Evolutionary conservation across 1,140 invertebrate species (phyloP).

Genomic region (Hesperophylax magnus): DNA sequence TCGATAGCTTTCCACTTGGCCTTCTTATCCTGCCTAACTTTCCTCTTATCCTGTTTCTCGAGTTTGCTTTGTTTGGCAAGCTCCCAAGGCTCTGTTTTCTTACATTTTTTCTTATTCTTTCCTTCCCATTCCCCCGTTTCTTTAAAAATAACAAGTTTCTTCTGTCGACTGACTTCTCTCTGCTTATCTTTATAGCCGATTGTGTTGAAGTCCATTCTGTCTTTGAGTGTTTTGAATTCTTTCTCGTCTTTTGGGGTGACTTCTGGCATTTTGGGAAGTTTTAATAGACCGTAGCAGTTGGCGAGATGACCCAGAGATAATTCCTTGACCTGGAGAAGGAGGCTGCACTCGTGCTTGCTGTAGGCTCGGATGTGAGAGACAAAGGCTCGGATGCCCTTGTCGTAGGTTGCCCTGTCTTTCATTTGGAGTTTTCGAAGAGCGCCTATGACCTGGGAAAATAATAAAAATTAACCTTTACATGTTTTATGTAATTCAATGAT

Average conservation of each 20-base stretch:
- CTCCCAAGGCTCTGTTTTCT: conserved; percentile 84
- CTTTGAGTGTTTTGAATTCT: conserved; percentile 76
- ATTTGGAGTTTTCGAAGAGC: conserved; percentile 76
- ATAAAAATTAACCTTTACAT: neutral
- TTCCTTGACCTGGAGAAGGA: conserved; percentile 92
- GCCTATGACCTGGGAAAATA: conserved; percentile 59
- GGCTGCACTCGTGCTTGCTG: conserved; percentile 94
- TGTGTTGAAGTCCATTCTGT: conserved; percentile 79
- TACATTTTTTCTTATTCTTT: conserved; percentile 74
- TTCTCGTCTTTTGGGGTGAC: conserved; percentile 79
- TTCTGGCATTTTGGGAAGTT: conserved; percentile 96
- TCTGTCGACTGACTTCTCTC: conserved; percentile 80
- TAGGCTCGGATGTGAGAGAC: conserved; percentile 96
- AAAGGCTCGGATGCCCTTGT: conserved; percentile 93
- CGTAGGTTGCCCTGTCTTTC: conserved; percentile 83
- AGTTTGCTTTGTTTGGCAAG: conserved; percentile 82
- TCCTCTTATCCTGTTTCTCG: conserved; percentile 75
- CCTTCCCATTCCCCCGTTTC: conserved; percentile 85
- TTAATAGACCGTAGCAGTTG: conserved; percentile 89
- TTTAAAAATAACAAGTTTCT: conserved; percentile 81
- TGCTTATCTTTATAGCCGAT: conserved; percentile 89
- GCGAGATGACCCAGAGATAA: conserved; percentile 90
- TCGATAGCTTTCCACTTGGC: conserved; percentile 67
- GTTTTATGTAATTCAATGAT: conserved; percentile 61
- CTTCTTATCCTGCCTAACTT: conserved; percentile 69